Evolutionary conservation across 2,888 invertebrate genomes (phyloP), one percentile per base, ranked within the genome.

Genomic region (Tethea ocularis): DNA sequence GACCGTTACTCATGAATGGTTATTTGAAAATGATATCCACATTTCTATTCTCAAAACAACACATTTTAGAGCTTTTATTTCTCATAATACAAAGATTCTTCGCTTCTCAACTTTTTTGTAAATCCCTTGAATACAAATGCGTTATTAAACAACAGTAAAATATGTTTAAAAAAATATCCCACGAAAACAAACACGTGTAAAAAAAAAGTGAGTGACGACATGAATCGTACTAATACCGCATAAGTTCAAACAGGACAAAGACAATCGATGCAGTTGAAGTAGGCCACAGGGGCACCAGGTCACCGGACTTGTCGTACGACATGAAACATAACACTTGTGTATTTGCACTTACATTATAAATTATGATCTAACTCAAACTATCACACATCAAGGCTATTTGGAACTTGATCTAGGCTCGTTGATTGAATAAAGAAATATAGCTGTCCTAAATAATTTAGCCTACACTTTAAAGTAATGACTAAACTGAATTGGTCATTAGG

Each of bases 201-300:
- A 1, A 33, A 36, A 33, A 11, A 54, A 13, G 54, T 13, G 33
- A 67, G 63, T 66, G 64, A 65, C 58, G 20, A 58, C 57, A 61
- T 38, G 41, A 23, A 56, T 38, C 20, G 17, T 56, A n/a, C n/a
- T n/a, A 22, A 66, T 62, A 60, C 60, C 13, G 52, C 53, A 55
- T 57, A 59, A 61, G 63, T 67, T 61, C 60, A 62, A 60, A 61
- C 61, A 77, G 76, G 74, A 81, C 74, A 73, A 59, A 53, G 61
- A 80, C 78, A 83, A 89, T 88, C 86, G 86, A 88, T 87, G 77
- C 64, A 67, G 61, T 61, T 61, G 69, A 89, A 86, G 71, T 73
- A 75, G 88, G 88, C 59, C 81, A 88, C 61, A 68, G 75, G 88
- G 88, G 58, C 81, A 88, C 61, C 74, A 68, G 89, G 88, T 86